Percentiles rank a stretch among this genome's conserved stretches.
These are phyloP conservation scores for Bagarius yarrelli DNA, from an alignment of 2,113 vertebrate genomes.

Conservation along the genomic window DNA sequence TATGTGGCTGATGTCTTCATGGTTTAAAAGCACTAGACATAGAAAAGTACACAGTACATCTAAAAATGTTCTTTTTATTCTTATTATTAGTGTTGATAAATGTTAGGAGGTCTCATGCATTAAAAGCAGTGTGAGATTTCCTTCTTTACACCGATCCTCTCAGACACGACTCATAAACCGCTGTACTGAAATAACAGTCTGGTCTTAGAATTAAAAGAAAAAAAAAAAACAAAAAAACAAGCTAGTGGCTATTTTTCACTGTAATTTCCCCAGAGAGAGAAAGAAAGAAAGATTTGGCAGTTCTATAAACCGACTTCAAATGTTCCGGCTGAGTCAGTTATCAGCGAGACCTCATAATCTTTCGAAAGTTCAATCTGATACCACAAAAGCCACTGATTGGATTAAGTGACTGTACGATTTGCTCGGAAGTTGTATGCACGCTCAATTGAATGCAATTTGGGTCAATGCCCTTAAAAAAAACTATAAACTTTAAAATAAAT, in stretches of 20 bases:
- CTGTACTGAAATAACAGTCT: slow-evolving; percentile 3
- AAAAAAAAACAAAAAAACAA: neutral
- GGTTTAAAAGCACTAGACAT: too few relatives aligned
- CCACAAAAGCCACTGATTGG: slow-evolving; percentile 52
- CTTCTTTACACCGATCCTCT: slow-evolving; percentile 10
- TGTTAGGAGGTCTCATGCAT: too few relatives aligned
- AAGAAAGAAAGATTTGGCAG: slow-evolving; percentile 24
- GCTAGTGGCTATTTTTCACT: slow-evolving; percentile 32
- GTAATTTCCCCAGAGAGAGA: slow-evolving; percentile 36
- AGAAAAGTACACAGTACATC: too few relatives aligned
- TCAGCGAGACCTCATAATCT: slow-evolving; percentile 44
- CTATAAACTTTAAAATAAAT: too few relatives aligned
- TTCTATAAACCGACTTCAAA: slow-evolving; percentile 37
- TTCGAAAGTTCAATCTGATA: slow-evolving; percentile 52
- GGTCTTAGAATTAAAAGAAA: neutral
- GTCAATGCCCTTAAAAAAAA: slow-evolving; percentile 21
- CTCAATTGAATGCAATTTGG: slow-evolving; percentile 17
- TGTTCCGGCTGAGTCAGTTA: slow-evolving; percentile 51
- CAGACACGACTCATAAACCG: neutral
- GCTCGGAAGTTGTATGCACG: slow-evolving; percentile 5
- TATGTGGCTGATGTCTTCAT: too few relatives aligned
- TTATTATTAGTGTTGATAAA: too few relatives aligned
- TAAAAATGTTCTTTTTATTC: too few relatives aligned
- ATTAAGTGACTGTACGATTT: slow-evolving; percentile 44
- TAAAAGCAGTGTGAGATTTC: slow-evolving; percentile 18